A percentile compares a stretch with the other conserved stretches of the same genome.
Conservation (phyloP, 1,140 invertebrate genomes). For the Lysiphlebus fabarum region DNA sequence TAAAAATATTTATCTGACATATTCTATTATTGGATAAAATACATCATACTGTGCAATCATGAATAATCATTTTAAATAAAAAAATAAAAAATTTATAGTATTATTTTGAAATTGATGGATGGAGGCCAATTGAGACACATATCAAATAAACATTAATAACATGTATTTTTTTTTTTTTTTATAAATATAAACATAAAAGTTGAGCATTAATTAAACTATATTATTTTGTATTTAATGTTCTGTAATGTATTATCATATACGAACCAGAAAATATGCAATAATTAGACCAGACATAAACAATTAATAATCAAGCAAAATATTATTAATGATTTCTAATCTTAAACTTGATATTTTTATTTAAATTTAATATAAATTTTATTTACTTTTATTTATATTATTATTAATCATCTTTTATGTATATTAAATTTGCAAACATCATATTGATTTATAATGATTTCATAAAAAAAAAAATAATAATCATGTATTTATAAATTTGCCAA, state of each 20-base stretch:
- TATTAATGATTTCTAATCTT: slow-evolving; percentile 16
- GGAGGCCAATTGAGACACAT: too few relatives aligned
- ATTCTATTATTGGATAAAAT: too few relatives aligned
- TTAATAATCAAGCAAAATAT: slow-evolving; percentile 22
- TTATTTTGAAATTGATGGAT: too few relatives aligned
- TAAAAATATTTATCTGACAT: too few relatives aligned
- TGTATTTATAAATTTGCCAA: neutral
- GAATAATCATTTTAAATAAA: too few relatives aligned
- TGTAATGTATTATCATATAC: slow-evolving; percentile 12
- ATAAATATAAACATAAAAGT: too few relatives aligned
- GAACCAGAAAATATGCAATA: slow-evolving; percentile 22
- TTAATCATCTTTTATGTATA: slow-evolving; percentile 9
- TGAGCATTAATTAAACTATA: too few relatives aligned
- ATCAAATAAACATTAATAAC: too few relatives aligned
- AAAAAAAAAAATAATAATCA: slow-evolving; percentile 1
- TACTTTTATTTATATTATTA: too few relatives aligned
- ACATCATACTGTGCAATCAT: too few relatives aligned
- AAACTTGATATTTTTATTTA: neutral
- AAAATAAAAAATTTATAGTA: too few relatives aligned
- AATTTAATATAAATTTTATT: neutral
- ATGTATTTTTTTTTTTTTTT: too few relatives aligned
- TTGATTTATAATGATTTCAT: slow-evolving; percentile 9
- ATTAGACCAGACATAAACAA: slow-evolving; percentile 22
- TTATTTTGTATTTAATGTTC: neutral
- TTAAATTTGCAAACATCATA: slow-evolving; percentile 5